phyloP scores from a whole-genome alignment of 2,888 invertebrate genomes.

The Nemotelus pantherinus region DNA sequence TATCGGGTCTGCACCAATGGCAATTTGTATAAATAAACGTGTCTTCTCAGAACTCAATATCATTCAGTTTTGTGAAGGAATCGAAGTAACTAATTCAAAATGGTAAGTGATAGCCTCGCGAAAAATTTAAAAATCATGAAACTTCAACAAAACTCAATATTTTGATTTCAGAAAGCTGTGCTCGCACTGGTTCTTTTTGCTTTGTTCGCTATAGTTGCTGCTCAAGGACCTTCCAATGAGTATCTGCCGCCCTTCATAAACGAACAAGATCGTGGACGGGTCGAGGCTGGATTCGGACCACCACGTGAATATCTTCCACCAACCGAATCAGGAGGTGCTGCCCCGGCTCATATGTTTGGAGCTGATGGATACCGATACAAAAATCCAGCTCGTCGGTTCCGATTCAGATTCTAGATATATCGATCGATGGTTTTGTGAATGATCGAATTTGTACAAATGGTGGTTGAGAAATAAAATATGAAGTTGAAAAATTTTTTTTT shows the following conservation, averaged over 20 bases:
- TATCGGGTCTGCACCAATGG: too few relatives aligned
- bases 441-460: too few relatives aligned
- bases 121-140: neutral
- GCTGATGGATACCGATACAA: conserved; percentile 32
- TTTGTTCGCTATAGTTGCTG: neutral
- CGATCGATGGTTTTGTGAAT: neutral
- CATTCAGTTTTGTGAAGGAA: neutral
- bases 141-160: neutral
- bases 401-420: conserved; percentile 20
- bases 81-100: conserved; percentile 7
- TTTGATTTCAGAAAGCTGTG: conserved; percentile 25
- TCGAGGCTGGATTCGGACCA: conserved; percentile 36
- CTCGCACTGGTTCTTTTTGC: conserved; percentile 29
- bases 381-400: neutral
- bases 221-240: conserved; percentile 30
- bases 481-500: too few relatives aligned
- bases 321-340: conserved; percentile 25
- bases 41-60: too few relatives aligned
- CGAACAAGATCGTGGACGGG: conserved; percentile 32
- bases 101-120: neutral
- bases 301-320: conserved; percentile 38
- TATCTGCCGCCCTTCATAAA: conserved; percentile 34
- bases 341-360: conserved; percentile 33
- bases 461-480: too few relatives aligned
- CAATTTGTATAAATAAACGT: too few relatives aligned